Base-by-base conservation (phyloP, 2,888 invertebrate species). In the Pogonocherus hispidulus region DNA sequence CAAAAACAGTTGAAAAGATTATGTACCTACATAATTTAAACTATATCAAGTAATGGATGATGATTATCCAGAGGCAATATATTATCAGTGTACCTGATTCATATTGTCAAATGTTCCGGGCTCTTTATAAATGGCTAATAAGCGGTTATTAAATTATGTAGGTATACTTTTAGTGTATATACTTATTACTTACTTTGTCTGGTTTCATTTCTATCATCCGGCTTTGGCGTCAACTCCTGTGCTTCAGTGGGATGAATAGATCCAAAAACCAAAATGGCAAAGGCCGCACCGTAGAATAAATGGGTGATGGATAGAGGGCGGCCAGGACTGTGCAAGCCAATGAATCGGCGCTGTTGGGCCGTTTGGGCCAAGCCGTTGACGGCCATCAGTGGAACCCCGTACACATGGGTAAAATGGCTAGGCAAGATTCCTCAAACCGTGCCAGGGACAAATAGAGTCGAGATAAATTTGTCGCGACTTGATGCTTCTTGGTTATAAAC, bases 361-460 rank as follows among this genome's bases (percentile, higher is more conserved):
- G 78, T 74, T 63, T 69, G 76, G 71, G 71, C 71, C 69, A 76
- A 76, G 75, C 79, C 78, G 75, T 76, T 75, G 76, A 80, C 74
- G 78, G 81, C 81, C 82, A 82, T 83, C 81, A 82, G 80, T 80
- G 78, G 78, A 54, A 64, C 63, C 72, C 69, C 71, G 63, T 66
- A 70, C 19, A 41, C 69, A 72, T 72, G 65, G 69, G 71, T 54
- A 63, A 65, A 67, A 55, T 46, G 52, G 57, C 54, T 51, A 57
- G 63, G 51, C 55, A 59, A 65, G 60, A 60, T 69, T 18, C 63
- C 57, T 62, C 57, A 66, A 54, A 67, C 56, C 52, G 57, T 66
- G 59, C 51, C 22, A 37, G 56, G 49, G 66, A 57, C 54, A 62
- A 67, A 63, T 63, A 63, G 56, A 62, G 16, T 54, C 47, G 63